phyloP scores from a whole-genome alignment of 2,113 vertebrate species.

The Rhea americana region DNA sequence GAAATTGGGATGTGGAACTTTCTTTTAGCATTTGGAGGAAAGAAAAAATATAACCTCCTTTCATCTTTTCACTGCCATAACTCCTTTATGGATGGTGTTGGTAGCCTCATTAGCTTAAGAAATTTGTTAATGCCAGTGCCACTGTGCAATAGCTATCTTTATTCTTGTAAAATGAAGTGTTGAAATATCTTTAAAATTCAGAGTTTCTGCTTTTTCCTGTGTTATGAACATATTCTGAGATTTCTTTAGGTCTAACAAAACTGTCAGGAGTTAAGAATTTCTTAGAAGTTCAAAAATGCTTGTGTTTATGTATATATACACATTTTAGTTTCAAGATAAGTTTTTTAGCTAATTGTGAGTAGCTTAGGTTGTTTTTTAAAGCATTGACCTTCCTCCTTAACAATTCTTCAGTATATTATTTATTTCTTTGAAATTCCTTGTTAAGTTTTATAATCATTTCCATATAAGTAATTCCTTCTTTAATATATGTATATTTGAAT shows the following conservation, averaged over 20 bases:
- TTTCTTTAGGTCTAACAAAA: not conserved
- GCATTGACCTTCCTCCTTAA: not conserved
- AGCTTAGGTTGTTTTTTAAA: not conserved
- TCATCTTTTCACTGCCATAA: not conserved
- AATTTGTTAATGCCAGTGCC: not conserved
- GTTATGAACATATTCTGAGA: not conserved
- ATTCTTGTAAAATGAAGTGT: not conserved
- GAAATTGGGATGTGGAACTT: not conserved
- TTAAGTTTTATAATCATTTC: not conserved
- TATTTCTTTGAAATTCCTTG: not conserved
- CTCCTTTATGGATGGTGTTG: not conserved
- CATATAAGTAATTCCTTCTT: not conserved
- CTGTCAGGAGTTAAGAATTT: not conserved
- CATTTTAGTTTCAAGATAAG: not conserved
- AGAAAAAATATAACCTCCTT: not conserved
- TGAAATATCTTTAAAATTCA: not conserved
- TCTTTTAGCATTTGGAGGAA: not conserved
- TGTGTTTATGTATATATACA: not conserved
- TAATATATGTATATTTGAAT: not conserved
- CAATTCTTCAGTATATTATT: not conserved
- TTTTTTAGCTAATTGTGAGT: not conserved
- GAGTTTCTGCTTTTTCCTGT: not conserved
- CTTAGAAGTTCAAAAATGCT: not conserved
- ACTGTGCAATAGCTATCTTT: not conserved
- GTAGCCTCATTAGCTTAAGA: conserved; percentile 19